phyloP scores from a whole-genome alignment of 2,888 invertebrate species.

The Pyrrhia umbra region DNA sequence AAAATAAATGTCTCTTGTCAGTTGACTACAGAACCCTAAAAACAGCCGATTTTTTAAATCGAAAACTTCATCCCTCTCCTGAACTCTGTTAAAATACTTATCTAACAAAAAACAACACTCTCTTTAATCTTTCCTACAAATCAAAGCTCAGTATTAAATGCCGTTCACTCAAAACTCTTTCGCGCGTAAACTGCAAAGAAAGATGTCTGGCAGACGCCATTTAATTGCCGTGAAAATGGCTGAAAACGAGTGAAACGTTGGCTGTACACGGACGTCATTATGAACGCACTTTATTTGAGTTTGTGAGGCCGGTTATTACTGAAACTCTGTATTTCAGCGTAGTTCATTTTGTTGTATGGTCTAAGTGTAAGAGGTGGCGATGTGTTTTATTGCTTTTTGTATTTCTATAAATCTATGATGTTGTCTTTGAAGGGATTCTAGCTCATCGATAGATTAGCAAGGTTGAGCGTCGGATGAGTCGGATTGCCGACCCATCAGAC shows the following conservation, averaged over 20 bases:
- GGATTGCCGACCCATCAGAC: too few species aligned
- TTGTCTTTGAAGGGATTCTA: too few species aligned
- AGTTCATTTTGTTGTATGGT: slow-evolving; percentile 63
- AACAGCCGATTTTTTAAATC: neutral
- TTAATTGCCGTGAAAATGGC: slow-evolving; percentile 72
- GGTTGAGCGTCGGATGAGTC: too few species aligned
- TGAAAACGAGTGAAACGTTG: slow-evolving; percentile 58
- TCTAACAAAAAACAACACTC: neutral
- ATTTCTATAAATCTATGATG: too few species aligned
- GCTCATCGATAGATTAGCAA: too few species aligned
- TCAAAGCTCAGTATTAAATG: slow-evolving; percentile 37
- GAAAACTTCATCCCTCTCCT: neutral
- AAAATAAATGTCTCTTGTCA: too few species aligned
- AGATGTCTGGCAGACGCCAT: slow-evolving; percentile 55
- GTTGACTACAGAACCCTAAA: too few species aligned
- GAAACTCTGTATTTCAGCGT: slow-evolving; percentile 69
- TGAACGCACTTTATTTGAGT: slow-evolving; percentile 72
- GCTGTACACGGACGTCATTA: slow-evolving; percentile 65
- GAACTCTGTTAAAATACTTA: too few species aligned
- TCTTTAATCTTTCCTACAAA: slow-evolving; percentile 8
- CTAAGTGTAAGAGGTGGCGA: neutral
- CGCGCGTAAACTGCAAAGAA: slow-evolving; percentile 50
- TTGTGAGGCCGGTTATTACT: slow-evolving; percentile 70
- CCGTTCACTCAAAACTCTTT: slow-evolving; percentile 35
- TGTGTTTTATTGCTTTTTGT: neutral